Conservation (phyloP, 2,797 vertebrate genomes). For the Ispidina picta region DNA sequence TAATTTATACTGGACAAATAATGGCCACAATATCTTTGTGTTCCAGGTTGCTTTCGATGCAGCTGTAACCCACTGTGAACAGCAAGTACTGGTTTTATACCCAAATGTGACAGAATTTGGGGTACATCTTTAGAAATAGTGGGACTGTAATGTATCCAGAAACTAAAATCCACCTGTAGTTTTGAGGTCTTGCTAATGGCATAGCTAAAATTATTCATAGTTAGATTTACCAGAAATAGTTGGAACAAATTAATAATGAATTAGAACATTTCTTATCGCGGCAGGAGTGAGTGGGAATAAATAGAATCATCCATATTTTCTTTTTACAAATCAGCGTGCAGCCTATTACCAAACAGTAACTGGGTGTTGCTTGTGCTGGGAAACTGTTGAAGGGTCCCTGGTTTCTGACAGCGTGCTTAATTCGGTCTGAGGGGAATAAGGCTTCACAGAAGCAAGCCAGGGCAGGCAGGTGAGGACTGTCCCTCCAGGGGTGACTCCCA, state of each 20-base stretch:
- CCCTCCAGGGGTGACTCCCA: conserved; percentile 32
- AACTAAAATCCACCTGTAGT: conserved; percentile 42
- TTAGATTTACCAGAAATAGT: conserved; percentile 76
- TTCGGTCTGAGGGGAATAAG: neutral
- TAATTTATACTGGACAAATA: neutral
- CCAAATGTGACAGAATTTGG: conserved; percentile 21
- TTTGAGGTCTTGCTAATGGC: conserved; percentile 67
- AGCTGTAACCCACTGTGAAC: neutral
- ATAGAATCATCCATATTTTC: conserved; percentile 72
- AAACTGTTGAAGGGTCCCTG: conserved; percentile 25
- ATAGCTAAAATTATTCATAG: conserved; percentile 75
- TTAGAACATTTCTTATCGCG: conserved; percentile 71
- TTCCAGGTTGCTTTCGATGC: neutral
- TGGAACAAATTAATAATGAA: conserved; percentile 80
- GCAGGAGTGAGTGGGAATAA: conserved; percentile 68
- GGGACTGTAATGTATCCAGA: neutral
- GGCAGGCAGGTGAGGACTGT: neutral
- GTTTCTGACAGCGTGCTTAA: conserved; percentile 27
- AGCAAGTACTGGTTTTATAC: neutral
- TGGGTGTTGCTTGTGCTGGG: conserved; percentile 54
- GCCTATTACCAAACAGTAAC: conserved; percentile 76
- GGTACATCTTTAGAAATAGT: neutral
- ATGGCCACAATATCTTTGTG: neutral
- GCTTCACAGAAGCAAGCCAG: neutral
- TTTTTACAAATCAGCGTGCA: conserved; percentile 72